These are phyloP conservation scores for Forbesichthys agassizii DNA, from an alignment of 2,113 vertebrate genomes.

Conservation along the genomic window DNA sequence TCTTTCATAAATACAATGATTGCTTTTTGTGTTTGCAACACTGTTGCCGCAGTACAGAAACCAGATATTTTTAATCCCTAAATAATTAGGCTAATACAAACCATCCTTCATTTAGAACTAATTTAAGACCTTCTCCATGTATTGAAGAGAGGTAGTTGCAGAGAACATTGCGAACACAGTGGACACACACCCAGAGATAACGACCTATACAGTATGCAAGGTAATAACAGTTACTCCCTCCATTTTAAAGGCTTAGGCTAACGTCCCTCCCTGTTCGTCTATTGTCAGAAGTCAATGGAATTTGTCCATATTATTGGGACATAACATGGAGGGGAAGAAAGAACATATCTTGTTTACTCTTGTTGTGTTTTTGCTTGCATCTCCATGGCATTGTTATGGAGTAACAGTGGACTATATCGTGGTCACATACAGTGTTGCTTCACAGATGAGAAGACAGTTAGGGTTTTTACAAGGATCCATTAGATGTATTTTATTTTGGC, in stretches of 20 bases:
- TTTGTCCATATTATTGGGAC: conserved; percentile 42
- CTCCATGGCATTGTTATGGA: conserved; percentile 42
- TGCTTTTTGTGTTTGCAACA: too few relatives aligned
- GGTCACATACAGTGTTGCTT: conserved; percentile 44
- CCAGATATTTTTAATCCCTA: too few relatives aligned
- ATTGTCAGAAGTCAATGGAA: conserved; percentile 35
- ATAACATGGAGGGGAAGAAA: conserved; percentile 60
- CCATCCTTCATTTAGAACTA: background rate
- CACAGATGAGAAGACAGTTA: conserved; percentile 25
- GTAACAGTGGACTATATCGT: background rate
- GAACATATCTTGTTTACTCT: conserved; percentile 55
- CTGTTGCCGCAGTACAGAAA: too few relatives aligned
- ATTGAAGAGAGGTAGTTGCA: conserved; percentile 16
- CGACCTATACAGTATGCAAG: conserved; percentile 22
- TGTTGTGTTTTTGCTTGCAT: conserved; percentile 53
- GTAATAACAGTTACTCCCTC: conserved; percentile 2
- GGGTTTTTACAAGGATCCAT: conserved; percentile 40
- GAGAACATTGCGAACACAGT: conserved; percentile 9
- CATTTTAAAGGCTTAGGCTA: conserved; percentile 11
- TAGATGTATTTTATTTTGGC: conserved; percentile 19
- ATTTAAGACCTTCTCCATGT: conserved; percentile 5
- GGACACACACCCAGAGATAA: conserved; percentile 30
- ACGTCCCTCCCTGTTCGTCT: background rate
- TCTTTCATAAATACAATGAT: background rate
- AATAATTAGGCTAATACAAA: too few relatives aligned